Base-by-base conservation (phyloP, 2,113 vertebrate genomes). In the Gopherus flavomarginatus region DNA sequence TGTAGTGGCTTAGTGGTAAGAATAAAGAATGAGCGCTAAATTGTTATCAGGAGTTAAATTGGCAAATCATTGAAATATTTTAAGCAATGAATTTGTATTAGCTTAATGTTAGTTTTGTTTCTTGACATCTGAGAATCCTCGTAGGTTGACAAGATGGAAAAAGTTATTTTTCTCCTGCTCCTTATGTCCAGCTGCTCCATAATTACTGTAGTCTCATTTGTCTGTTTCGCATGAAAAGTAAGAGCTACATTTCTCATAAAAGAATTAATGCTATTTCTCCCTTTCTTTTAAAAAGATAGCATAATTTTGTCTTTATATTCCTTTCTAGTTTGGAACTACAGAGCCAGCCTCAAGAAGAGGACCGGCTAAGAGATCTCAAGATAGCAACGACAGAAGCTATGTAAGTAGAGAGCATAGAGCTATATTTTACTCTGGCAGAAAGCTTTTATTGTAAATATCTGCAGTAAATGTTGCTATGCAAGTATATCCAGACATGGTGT, bases 371-470 rank as follows among this genome's bases (percentile, higher is more conserved):
- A 90, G 98, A 99, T 44, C 98, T 99, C 62, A 98, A 93, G 92
- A 84, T 92, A 89, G 99, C 98, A 53, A 99, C 99, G 72, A 96
- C 97, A 91, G 98, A 98, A 97, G 97, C 99, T 82, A 82, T 98
- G 99, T 99, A 98, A 99, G 99, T 31, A 52, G 38, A 27, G 3
- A 87, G 10, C 53, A 4, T 83, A 4, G 38, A 50, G 11, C 29
- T 86, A 21, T 53, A 4, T 14, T 81, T 2, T 38, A 2, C 19
- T 84, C 88, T 50, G 72, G 22, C 53, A 91, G 79, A 75, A 93
- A 88, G 69, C 31, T 2, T 0, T 44, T 1, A 0, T 1, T 5
- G 53, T 89, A 24, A 38, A 1, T 65, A 31, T 49, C 27, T 57
- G 42, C 17, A 59, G 11, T 31, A 78, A 44, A 8, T 75, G 83